Base-by-base conservation (phyloP, 2,888 invertebrate species). In the Melanotus villosus region DNA sequence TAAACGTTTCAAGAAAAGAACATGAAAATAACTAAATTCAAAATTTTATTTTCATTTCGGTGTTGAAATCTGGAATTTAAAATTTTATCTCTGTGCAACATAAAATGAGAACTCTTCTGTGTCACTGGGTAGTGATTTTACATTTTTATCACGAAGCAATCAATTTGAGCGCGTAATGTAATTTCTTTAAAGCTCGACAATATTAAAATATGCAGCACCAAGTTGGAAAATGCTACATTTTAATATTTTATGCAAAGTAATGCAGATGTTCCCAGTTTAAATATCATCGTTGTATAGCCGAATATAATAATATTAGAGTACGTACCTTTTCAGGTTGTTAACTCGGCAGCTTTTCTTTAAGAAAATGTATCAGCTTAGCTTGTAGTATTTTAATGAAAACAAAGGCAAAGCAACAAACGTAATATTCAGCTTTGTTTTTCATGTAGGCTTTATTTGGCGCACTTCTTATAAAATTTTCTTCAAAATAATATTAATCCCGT, bases 81-180 rank as follows among this genome's bases (percentile, higher is more conserved):
- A 32, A 56, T 64, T 56, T 56, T 54, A 43, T 38, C 19, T 18
- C 14, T 41, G 41, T 41, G 41, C 32, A 63, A 56, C 43, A 32
- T 18, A 54, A 56, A 64, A 64, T 45, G 52, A 43, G 41, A 54
- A 41, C 50, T 64, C 30, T 64, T 64, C 64, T 64, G 50, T 54
- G 64, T 64, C 64, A 56, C 64, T 64, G 64, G 52, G 56, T 58
- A 57, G 65, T 58, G 43, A 65, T 65, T 65, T 65, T 58, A 65
- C 57, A 58, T 65, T 65, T 65, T 58, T 65, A 58, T 57, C 65
- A 65, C 65, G 65, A 65, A 65, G 65, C 65, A 65, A 65, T 65
- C 65, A 65, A 65, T 58, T 58, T 58, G 58, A 57, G 56, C 65
- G 58, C 65, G 45, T 65, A 64, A 64, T 54, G 65, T 65, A 65